These are phyloP conservation scores for Caenorhabditis inopinata DNA, from an alignment of 1,140 invertebrate species.

Conservation along the genomic window DNA sequence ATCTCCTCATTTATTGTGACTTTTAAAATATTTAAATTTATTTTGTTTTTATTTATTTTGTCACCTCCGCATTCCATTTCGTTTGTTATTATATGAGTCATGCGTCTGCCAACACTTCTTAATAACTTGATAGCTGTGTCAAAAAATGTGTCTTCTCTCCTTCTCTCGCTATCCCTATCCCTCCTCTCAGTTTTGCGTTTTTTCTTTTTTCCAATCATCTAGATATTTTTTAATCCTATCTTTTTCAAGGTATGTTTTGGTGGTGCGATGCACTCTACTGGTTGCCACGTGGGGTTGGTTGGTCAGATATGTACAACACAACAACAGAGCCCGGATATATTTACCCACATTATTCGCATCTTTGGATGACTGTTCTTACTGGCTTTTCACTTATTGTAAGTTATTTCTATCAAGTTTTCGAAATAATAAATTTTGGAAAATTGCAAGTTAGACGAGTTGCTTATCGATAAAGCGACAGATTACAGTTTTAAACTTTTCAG, in stretches of 20 bases:
- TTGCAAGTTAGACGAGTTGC: too few species aligned
- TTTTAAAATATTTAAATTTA: too few species aligned
- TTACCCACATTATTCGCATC: slow-evolving; percentile 59
- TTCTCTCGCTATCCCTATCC: too few species aligned
- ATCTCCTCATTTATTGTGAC: background rate
- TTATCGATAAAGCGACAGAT: too few species aligned
- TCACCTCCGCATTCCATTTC: background rate
- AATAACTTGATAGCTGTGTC: too few species aligned
- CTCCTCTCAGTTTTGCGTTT: too few species aligned
- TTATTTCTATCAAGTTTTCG: background rate
- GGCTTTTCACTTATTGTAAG: slow-evolving; percentile 17
- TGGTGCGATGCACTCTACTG: slow-evolving; percentile 51
- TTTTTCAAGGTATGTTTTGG: slow-evolving; percentile 2
- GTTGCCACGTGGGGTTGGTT: slow-evolving; percentile 50
- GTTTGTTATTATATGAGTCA: background rate
- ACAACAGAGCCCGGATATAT: slow-evolving; percentile 52
- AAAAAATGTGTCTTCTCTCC: too few species aligned
- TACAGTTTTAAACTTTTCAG: slow-evolving; percentile 42
- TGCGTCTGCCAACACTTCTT: background rate
- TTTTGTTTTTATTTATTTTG: slow-evolving; percentile 6
- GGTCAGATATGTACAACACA: slow-evolving; percentile 46
- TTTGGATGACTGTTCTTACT: slow-evolving; percentile 54
- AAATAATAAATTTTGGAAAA: too few species aligned
- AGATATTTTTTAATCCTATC: background rate
- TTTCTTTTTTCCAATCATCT: background rate